phyloP scores from a whole-genome alignment of 2,797 vertebrate species.

The Hippopotamyrus pictus region DNA sequence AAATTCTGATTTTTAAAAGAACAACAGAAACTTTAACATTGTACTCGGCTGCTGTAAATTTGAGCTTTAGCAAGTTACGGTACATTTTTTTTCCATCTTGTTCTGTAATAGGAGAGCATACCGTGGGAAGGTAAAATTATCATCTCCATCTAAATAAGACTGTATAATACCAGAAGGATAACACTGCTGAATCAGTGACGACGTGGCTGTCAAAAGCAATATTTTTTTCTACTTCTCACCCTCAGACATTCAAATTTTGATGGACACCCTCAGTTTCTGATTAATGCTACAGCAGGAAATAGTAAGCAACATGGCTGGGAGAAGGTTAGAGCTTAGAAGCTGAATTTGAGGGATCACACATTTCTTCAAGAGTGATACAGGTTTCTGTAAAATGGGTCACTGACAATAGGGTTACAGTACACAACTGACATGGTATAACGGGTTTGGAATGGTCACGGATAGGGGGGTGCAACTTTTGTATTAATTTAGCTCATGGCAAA shows the following conservation, averaged over 20 bases:
- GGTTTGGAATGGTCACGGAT: not conserved
- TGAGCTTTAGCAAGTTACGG: not conserved
- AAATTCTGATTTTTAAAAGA: not conserved
- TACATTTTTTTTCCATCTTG: not conserved
- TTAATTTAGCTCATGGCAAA: constrained; percentile 5
- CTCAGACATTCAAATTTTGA: not conserved
- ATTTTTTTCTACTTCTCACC: not conserved
- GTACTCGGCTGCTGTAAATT: not conserved
- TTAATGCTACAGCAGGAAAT: not conserved
- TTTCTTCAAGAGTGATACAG: not conserved
- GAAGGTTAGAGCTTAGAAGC: not conserved
- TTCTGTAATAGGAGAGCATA: not conserved
- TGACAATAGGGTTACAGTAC: constrained; percentile 1
- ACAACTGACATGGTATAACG: not conserved
- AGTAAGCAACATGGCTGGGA: not conserved
- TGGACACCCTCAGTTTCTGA: not conserved
- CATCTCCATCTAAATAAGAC: not conserved
- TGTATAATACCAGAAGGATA: not conserved
- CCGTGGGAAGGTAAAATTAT: not conserved
- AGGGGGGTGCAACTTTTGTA: not conserved
- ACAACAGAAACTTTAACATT: not conserved
- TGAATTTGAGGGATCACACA: not conserved
- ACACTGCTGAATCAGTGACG: not conserved
- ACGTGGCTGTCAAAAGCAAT: not conserved
- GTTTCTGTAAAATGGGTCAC: constrained; percentile 1